phyloP scores from a whole-genome alignment of 1,140 invertebrate genomes.

The Aporrectodea caliginosa region DNA sequence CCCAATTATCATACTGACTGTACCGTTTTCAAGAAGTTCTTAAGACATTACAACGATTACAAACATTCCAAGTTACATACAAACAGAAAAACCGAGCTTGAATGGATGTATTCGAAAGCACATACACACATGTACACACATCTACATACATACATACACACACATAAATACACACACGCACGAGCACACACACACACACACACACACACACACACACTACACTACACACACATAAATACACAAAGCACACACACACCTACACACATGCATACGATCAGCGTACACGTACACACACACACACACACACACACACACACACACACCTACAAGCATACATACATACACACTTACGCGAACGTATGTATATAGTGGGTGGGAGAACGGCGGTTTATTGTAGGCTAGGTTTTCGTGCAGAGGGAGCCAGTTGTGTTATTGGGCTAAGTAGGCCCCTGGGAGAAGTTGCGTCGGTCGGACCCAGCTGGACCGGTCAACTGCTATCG shows the following conservation, averaged over 20 bases:
- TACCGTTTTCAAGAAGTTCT: no score
- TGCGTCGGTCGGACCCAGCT: background rate
- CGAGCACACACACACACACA: conserved; percentile 24
- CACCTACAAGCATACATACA: no score
- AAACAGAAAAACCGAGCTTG: no score
- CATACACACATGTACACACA: no score
- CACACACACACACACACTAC: conserved; percentile 11
- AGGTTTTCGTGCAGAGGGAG: background rate
- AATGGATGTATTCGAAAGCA: no score
- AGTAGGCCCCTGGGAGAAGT: background rate
- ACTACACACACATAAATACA: conserved; percentile 20
- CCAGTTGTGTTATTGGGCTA: background rate
- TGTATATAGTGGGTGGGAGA: no score
- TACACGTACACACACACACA: background rate
- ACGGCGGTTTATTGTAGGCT: no score
- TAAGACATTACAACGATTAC: no score
- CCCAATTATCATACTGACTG: no score
- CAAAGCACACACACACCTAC: background rate
- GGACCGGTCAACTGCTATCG: background rate
- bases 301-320: background rate
- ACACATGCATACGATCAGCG: background rate
- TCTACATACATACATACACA: no score
- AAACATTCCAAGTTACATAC: no score
- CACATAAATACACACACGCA: background rate
- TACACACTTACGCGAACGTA: no score